Evolutionary conservation across 1,140 invertebrate species (phyloP), one percentile per base, ranked within the genome.

Genomic region (Brevipalpus yothersi): DNA sequence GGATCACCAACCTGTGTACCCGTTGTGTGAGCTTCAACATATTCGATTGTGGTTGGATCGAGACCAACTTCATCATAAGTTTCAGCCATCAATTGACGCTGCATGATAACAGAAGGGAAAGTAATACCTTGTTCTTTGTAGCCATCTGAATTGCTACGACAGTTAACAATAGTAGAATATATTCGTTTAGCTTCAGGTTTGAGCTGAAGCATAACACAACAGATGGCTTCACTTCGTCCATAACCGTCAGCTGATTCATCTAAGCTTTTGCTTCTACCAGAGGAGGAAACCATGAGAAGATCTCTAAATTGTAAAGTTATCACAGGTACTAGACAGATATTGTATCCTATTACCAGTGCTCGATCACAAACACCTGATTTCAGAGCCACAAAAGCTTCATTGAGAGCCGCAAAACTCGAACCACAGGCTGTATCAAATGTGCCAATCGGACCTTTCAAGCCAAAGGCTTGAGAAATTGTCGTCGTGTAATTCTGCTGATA

Each of bases 21-120:
- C 7, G 92, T 96, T 17, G 91, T 92, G 70, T 97, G 93, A 19
- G 89, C 87, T 71, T 97, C 93, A 10, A 97, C 80, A 69, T 94
- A 97, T 0, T 71, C 72, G 0, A 96, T 82, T 51, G n/a, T 51
- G 40, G 73, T 69, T 8, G 90, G 90, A 67, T 83, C 78, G n/a
- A 96, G 68, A 0, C 80, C 79, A 21, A 77, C 79, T 69, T 93
- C 88, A 12, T 71, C 72, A 69, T 93, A 96, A 0, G 87, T 80
- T 68, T 91, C 84, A 57, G 64, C 53, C n/a, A 72, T 56, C 1
- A 72, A 60, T 42, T 59, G 59, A 42, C 66, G 64, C 62, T 72
- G 69, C n/a, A 65, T 57, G 7, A 58, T 43, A n/a, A 23, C 53
- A 21, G 31, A 41, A 21, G 68, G 68, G 57, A 66, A 69, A 0